Base-by-base conservation (phyloP, 2,888 invertebrate genomes). In the Mantis religiosa region DNA sequence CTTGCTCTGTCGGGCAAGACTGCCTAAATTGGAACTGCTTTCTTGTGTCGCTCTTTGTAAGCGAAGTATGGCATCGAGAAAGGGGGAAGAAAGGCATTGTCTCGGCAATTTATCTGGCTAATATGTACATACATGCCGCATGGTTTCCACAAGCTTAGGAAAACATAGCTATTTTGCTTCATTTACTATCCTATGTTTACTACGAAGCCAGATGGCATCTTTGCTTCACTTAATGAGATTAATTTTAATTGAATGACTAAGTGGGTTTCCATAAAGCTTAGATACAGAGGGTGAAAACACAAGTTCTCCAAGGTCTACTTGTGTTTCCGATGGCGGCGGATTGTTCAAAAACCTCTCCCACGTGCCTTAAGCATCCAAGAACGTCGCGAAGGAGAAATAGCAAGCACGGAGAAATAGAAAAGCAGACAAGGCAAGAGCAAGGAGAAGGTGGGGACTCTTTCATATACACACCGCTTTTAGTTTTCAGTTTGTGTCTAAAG, bases 221-320 rank as follows among this genome's bases (percentile, higher is more conserved):
- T 87, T 87, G 82, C 87, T 71, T 8, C 83, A 27, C 87, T 86
- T 89, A 89, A 89, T 86, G 86, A n/a, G 86, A 89, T 87, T 89
- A 89, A 83, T 83, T 71, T 82, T 87, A 89, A 89, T 87, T 89
- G 87, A 89, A 89, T 87, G 83, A 86, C 87, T 89, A 82, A 82
- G 54, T 71, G 54, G 54, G 86, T 28, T 85, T n/a, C 71, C 71
- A 85, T 71, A 71, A 15, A 85, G 86, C 12, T 41, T 81, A 47
- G 81, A 86, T 41, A 81, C 81, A 28, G 15, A 86, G 12, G 54
- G 15, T 25, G 54, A 71, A 71, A 71, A 71, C 54, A 71, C 54
- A 14, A 71, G 6, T 71, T 71, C 54, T 71, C 54, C 54, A 71
- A 71, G 25, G 54, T 71, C 54, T 71, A 71, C 54, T 71, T 71